phyloP scores from a whole-genome alignment of 2,113 vertebrate species.

The Ictalurus punctatus region DNA sequence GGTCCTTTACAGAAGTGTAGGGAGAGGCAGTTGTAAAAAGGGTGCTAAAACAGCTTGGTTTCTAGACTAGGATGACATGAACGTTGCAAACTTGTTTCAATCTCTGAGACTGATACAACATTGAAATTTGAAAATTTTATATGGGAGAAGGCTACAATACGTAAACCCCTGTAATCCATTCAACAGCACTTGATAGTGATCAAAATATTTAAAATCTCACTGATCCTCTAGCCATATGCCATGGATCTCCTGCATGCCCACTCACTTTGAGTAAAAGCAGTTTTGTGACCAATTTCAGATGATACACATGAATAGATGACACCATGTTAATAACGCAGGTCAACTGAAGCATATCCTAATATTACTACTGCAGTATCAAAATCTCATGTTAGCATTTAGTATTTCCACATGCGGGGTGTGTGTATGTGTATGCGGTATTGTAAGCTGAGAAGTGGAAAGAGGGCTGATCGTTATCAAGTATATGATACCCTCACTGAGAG shows the following conservation, averaged over 20 bases:
- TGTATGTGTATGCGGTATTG: constrained; percentile 24
- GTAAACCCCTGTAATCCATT: not conserved
- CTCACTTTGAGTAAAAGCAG: not conserved
- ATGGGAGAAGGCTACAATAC: not conserved
- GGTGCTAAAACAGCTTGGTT: not conserved
- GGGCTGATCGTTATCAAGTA: constrained; percentile 52
- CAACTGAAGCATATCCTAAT: not conserved
- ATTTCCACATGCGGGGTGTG: not conserved
- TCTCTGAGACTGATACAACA: not conserved
- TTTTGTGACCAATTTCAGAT: not conserved
- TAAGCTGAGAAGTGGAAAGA: constrained; percentile 53
- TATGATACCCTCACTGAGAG: constrained; percentile 42
- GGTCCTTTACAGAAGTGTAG: not conserved
- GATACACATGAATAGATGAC: not conserved
- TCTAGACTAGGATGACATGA: not conserved
- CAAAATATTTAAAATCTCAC: not conserved
- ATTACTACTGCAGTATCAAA: not conserved
- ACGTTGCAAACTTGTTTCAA: not conserved
- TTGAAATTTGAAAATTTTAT: not conserved
- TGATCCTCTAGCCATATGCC: not conserved
- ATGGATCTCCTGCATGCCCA: not conserved
- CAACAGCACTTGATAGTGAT: not conserved
- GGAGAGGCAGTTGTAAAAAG: not conserved
- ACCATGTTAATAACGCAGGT: not conserved
- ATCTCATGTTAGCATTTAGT: not conserved